Evolutionary conservation across 2,888 invertebrate species (phyloP), one percentile per base, ranked within the genome.

Genomic region (Harpalus rubripes): DNA sequence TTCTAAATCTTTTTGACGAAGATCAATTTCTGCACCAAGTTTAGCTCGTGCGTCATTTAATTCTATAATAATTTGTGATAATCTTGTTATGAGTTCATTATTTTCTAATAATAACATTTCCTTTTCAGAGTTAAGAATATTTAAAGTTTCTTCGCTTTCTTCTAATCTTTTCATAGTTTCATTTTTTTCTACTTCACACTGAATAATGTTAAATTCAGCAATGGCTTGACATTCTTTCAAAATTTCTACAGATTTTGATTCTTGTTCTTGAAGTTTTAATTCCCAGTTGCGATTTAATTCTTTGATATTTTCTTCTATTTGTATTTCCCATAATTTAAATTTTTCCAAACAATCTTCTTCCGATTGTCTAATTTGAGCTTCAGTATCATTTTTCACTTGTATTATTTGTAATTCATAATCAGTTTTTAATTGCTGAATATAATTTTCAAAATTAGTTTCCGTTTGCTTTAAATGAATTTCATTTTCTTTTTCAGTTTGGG

Each of bases 201-300:
- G 91, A 68, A 93, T 93, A 6, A 93, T 91, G 87, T 91, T 92
- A 83, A 92, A 92, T 88, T 93, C 93, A 82, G 92, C 92, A 86
- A 93, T 91, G 85, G 92, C 92, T 88, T 93, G 93, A 41, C 93
- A 92, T 87, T 93, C 93, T 87, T 92, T 92, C 85, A 93, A 88
- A 88, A 93, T 93, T 1, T 89, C 90, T 8, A 92, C 90, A 87
- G 92, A 91, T 86, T 92, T 91, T 78, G 89, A 88, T 87, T 91
- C 90, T 88, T 93, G 92, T 1, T 90, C 89, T 88, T 93, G 93
- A 1, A 88, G 88, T 8, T 87, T 86, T 26, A 89, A 88, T 90
- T n/a, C 92, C 91, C 88, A 92, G 91, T 86, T 92, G 90, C 68
- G 89, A 87, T 91, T 90, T 88, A 92, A 91, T 1, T 90, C 89